Base-by-base conservation (phyloP, 2,888 invertebrate species). In the Pecten maximus region DNA sequence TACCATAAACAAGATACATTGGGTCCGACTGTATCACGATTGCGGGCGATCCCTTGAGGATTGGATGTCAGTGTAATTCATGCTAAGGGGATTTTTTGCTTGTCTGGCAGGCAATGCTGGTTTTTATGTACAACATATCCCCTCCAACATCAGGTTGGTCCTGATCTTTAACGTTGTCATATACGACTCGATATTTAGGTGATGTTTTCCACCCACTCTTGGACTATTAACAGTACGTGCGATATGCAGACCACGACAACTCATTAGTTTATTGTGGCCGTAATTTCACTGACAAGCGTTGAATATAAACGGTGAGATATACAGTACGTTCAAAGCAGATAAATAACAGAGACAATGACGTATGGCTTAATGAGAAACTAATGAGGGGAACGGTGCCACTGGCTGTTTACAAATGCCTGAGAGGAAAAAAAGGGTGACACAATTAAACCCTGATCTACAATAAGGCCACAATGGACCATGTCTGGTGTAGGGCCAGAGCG, bases 331-430 rank as follows among this genome's bases (percentile, higher is more conserved):
- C 74, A 74, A 28, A 28, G 15, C 28, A 28, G 74, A 74, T 28
- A 74, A 28, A 74, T 35, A n/a, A 74, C 23, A 15, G 74, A 35
- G 35, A 74, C 74, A 74, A 74, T 74, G 74, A 28, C 28, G 74
- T 74, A 74, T 28, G 28, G 35, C 28, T n/a, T 74, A 74, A 74
- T 74, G 74, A 74, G 74, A 74, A 74, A 74, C 74, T 74, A 74
- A 74, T 35, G 74, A 74, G 35, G 74, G 12, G 10, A 35, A 12
- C 28, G 12, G 10, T 15, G 74, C 74, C 74, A 35, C 12, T 2
- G 35, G 35, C 74, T 74, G 35, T 74, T 0, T 74, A 74, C 74
- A 74, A 28, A 35, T 28, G 19, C 8, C 35, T 0, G 23, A 54
- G 23, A 16, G 74, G 3, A 74, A 28, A 74, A 74, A 28, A 44